Evolutionary conservation across 92 coral and sea anemone species (phyloP).

Genomic region (Metridium senile): DNA sequence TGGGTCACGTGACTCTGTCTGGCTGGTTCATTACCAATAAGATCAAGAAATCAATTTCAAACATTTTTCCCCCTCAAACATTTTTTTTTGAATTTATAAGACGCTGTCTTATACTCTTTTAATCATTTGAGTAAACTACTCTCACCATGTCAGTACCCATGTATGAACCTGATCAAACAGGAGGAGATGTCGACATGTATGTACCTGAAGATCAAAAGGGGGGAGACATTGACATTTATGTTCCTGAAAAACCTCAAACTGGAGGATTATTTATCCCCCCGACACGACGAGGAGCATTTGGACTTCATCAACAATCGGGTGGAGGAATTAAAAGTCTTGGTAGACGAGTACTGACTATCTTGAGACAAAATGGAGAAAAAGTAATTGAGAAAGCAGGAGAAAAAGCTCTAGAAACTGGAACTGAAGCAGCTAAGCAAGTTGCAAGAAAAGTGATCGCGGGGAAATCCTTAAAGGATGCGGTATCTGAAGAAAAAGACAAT

Average conservation of each 20-base stretch:
- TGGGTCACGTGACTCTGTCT: too few relatives aligned
- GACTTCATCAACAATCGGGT: too few relatives aligned
- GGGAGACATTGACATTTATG: background rate
- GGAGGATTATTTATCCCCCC: background rate
- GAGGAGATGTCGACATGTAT: background rate
- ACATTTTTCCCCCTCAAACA: too few relatives aligned
- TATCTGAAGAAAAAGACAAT: background rate
- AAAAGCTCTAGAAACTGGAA: background rate
- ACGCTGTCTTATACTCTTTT: too few relatives aligned
- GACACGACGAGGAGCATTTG: too few relatives aligned
- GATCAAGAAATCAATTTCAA: too few relatives aligned
- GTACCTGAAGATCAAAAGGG: background rate
- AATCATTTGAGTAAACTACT: too few relatives aligned
- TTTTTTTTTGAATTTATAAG: too few relatives aligned
- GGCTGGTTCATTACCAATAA: too few relatives aligned
- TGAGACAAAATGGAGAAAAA: background rate
- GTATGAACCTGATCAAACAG: too few relatives aligned
- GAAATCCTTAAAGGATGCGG: background rate
- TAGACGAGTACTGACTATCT: background rate
- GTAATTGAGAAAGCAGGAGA: background rate
- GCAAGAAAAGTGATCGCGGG: background rate
- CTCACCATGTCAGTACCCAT: too few relatives aligned
- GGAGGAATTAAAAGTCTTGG: too few relatives aligned
- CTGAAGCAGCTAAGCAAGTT: background rate
- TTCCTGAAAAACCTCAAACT: background rate